phyloP scores from a whole-genome alignment of 2,797 vertebrate species.

The Brachyalestes nurse region DNA sequence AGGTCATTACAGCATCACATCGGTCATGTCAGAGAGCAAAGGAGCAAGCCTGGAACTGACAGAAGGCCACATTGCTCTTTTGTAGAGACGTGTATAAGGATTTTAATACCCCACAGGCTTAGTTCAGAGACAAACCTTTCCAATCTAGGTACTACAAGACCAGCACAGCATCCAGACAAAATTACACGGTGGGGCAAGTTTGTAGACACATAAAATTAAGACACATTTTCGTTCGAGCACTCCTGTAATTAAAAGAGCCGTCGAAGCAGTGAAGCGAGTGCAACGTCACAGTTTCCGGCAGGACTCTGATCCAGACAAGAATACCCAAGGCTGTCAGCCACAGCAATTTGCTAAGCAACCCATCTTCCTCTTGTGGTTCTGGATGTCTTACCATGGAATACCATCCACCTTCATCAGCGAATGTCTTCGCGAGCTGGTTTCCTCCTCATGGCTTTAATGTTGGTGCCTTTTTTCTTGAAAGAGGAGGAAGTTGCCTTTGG shows the following conservation, averaged over 20 bases:
- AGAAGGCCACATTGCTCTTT: neutral
- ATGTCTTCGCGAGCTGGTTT: slow-evolving; percentile 36
- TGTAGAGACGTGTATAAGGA: neutral
- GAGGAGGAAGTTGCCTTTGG: too few species aligned
- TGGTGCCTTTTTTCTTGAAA: neutral
- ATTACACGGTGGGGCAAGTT: slow-evolving; percentile 42
- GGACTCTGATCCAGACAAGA: slow-evolving; percentile 49
- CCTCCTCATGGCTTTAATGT: slow-evolving; percentile 1
- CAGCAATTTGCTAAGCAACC: slow-evolving; percentile 52
- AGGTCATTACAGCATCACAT: neutral
- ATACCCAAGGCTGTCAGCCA: slow-evolving; percentile 41
- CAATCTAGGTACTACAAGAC: slow-evolving; percentile 32
- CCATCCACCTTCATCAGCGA: slow-evolving; percentile 23
- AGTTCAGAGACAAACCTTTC: neutral
- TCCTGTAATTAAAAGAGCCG: slow-evolving; percentile 51
- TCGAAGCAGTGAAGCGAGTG: slow-evolving; percentile 28
- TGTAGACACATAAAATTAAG: slow-evolving; percentile 50
- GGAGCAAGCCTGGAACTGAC: neutral
- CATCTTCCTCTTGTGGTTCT: slow-evolving; percentile 65
- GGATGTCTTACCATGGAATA: slow-evolving; percentile 50
- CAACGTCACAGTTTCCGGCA: slow-evolving; percentile 43
- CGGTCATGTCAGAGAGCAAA: neutral
- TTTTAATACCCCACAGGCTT: neutral
- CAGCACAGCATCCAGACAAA: slow-evolving; percentile 36
- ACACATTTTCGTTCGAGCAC: slow-evolving; percentile 40